phyloP scores from a whole-genome alignment of 2,113 vertebrate species.

The Monopterus albus region DNA sequence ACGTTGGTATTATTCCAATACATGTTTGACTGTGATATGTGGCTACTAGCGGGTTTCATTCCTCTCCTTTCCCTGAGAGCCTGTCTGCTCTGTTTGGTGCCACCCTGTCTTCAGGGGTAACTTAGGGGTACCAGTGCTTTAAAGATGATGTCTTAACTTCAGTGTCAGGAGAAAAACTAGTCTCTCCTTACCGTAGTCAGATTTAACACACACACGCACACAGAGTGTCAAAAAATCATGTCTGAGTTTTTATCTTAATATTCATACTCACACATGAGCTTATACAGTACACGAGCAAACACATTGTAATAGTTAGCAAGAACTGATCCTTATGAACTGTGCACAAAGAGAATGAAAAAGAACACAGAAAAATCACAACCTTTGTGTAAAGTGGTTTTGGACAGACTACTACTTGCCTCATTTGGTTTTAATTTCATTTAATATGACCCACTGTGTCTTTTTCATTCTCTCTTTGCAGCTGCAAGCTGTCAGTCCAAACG shows the following conservation, averaged over 20 bases:
- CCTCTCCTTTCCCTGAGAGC: conserved; percentile 46
- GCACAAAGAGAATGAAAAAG: conserved; percentile 60
- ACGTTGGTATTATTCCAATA: conserved; percentile 13
- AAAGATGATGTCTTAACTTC: conserved; percentile 52
- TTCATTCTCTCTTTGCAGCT: conserved; percentile 50
- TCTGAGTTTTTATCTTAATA: conserved; percentile 50
- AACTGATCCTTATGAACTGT: conserved; percentile 65
- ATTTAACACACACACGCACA: conserved; percentile 29
- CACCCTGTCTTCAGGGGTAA: conserved; percentile 64
- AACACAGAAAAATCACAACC: conserved; percentile 65
- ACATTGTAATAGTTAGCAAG: conserved; percentile 64
- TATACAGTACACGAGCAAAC: conserved; percentile 50
- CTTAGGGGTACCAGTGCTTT: conserved; percentile 51
- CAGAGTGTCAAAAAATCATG: conserved; percentile 14
- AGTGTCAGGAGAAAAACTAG: conserved; percentile 31
- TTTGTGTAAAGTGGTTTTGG: conserved; percentile 71
- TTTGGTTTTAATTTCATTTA: conserved; percentile 77
- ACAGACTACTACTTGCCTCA: conserved; percentile 58
- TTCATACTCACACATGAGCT: conserved; percentile 69
- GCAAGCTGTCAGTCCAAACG: conserved; percentile 62
- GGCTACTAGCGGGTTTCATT: conserved; percentile 37
- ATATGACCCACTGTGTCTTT: conserved; percentile 57
- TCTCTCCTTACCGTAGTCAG: conserved; percentile 9
- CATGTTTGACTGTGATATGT: conserved; percentile 45
- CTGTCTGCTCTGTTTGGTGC: conserved; percentile 54